Evolutionary conservation across 1,140 invertebrate species (phyloP).

Genomic region (Drosophila ficusphila): DNA sequence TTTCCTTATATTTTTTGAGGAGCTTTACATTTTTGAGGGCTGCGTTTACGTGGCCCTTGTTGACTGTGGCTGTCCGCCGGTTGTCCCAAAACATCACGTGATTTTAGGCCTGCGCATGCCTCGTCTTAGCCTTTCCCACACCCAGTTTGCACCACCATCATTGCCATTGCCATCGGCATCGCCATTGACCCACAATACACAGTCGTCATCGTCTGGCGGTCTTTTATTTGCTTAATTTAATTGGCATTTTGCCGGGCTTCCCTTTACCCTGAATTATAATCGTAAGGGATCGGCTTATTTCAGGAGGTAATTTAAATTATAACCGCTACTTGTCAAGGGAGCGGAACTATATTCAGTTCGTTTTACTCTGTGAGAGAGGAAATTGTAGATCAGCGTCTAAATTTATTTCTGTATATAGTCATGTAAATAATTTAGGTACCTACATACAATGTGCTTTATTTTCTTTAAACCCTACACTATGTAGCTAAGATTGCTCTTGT

Average conservation of each 20-base stretch:
- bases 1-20: constrained; percentile 4
- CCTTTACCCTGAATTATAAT: constrained; percentile 8
- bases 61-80: constrained; percentile 33
- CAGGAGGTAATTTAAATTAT: neutral
- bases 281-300: neutral
- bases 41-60: constrained; percentile 67
- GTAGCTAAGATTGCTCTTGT: too few species aligned
- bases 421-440: too few species aligned
- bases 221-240: constrained; percentile 40
- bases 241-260: constrained; percentile 39
- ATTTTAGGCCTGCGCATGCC: constrained; percentile 64
- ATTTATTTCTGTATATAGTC: too few species aligned
- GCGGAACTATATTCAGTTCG: too few species aligned
- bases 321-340: neutral
- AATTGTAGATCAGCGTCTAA: too few species aligned
- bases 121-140: neutral
- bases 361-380: too few species aligned
- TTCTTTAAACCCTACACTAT: too few species aligned
- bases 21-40: neutral
- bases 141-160: constrained; percentile 1
- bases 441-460: too few species aligned
- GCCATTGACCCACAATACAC: constrained; percentile 62
- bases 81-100: constrained; percentile 67
- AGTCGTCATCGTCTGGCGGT: constrained; percentile 35
- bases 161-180: constrained; percentile 4